A percentile compares a stretch with the other conserved stretches of the same genome.
Evolutionary conservation across 1,140 invertebrate genomes (phyloP).

Genomic region (Pachyrhynchus sulphureomaculatus): DNA sequence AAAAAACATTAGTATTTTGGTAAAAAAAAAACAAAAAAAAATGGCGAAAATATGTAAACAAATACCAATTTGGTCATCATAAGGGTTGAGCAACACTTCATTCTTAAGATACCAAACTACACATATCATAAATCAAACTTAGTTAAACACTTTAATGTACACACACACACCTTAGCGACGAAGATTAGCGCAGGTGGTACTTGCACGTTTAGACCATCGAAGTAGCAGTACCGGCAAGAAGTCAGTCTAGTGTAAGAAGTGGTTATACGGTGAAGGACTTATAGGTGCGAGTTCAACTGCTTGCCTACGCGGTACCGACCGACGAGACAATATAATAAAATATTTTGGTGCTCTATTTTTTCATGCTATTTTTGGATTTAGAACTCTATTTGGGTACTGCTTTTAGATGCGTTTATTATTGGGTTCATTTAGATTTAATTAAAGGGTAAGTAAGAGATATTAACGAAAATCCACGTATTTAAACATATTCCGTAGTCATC

Average conservation of each 20-base stretch:
- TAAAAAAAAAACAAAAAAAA: no score
- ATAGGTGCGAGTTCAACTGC: not conserved
- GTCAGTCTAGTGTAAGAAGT: conserved; percentile 15
- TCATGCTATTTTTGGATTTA: not conserved
- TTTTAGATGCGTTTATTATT: no score
- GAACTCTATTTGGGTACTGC: no score
- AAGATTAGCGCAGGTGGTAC: conserved; percentile 19
- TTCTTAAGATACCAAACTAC: not conserved
- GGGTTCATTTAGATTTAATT: no score
- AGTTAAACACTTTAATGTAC: not conserved
- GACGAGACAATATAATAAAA: no score
- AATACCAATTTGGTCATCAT: no score
- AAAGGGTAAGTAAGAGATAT: no score
- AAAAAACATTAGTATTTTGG: no score
- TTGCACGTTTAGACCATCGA: conserved; percentile 9
- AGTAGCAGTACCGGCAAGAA: conserved; percentile 9
- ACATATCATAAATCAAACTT: conserved; percentile 8
- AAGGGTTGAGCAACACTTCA: not conserved
- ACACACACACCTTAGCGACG: conserved; percentile 8
- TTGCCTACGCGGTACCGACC: not conserved
- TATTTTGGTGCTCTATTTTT: not conserved
- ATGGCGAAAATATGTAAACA: no score
- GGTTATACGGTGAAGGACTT: conserved; percentile 5
- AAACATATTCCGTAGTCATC: no score
- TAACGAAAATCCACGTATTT: no score